Evolutionary conservation across 2,797 vertebrate species (phyloP).

Genomic region (Syngnathus acus): DNA sequence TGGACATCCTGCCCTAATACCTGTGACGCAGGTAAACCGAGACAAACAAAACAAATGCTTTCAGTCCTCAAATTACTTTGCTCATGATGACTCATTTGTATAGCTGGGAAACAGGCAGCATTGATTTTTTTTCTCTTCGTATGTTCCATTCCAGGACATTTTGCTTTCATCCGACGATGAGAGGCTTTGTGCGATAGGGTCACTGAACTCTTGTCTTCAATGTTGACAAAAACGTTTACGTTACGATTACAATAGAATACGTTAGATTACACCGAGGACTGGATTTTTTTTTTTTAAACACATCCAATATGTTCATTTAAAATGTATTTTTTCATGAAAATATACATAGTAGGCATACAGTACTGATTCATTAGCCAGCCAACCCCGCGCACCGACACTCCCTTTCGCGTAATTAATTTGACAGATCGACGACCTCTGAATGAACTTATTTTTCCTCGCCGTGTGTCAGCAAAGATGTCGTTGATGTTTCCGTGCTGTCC

Average conservation of each 20-base stretch:
- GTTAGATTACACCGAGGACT: no score
- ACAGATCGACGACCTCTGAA: conserved; percentile 38
- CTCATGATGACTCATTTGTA: neutral
- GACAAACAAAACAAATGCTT: neutral
- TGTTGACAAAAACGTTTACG: neutral
- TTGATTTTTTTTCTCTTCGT: neutral
- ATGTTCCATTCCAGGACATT: neutral
- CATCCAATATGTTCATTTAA: neutral
- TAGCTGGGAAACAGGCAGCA: neutral
- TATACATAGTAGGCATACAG: no score
- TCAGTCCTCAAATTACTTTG: neutral
- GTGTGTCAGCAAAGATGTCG: conserved; percentile 8
- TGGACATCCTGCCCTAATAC: conserved; percentile 83
- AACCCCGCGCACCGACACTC: conserved; percentile 17
- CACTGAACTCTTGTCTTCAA: neutral
- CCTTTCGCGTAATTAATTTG: conserved; percentile 43
- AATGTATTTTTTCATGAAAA: neutral
- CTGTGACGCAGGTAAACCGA: conserved; percentile 81
- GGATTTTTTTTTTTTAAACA: neutral
- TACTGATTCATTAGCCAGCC: conserved; percentile 10
- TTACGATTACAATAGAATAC: no score
- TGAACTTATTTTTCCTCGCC: conserved; percentile 18
- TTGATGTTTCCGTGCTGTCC: conserved; percentile 20
- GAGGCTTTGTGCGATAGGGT: no score
- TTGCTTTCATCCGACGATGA: neutral